Conservation (phyloP, 2,113 vertebrate species). For the Triplophysa siluroides region DNA sequence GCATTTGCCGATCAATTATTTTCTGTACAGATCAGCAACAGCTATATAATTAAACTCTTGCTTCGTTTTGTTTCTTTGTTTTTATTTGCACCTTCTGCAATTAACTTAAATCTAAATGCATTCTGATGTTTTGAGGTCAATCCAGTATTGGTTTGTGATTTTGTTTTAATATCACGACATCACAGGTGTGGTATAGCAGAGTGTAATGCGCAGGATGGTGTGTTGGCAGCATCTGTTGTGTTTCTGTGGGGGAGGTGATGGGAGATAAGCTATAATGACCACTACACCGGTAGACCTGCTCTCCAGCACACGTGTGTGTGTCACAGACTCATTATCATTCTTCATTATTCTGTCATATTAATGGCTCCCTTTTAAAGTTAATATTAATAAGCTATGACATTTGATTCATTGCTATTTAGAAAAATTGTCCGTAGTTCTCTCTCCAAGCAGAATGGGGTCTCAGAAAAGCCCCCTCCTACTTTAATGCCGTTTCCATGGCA, state of each 20-base stretch:
- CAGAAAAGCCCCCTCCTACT: constrained; percentile 42
- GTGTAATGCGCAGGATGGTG: constrained; percentile 22
- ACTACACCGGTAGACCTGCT: constrained; percentile 51
- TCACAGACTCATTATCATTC: not conserved
- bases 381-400: not conserved
- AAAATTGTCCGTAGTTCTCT: not conserved
- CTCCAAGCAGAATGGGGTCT: constrained; percentile 35
- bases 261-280: constrained; percentile 49
- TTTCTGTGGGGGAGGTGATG: constrained; percentile 55
- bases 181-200: not conserved
- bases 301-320: constrained; percentile 11
- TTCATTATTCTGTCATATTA: constrained; percentile 2
- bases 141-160: not conserved
- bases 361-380: constrained; percentile 20
- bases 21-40: too few species aligned
- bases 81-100: too few species aligned
- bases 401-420: not conserved
- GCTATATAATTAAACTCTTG: too few species aligned
- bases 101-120: not conserved
- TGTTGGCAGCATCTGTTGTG: constrained; percentile 48
- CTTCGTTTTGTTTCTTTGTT: too few species aligned
- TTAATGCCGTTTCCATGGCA: constrained; percentile 70
- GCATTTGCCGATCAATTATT: too few species aligned
- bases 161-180: not conserved
- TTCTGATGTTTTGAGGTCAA: not conserved